A percentile compares a stretch with the other conserved stretches of the same genome.
Evolutionary conservation across 2,888 invertebrate genomes (phyloP).

Genomic region (Piscicola geometra): DNA sequence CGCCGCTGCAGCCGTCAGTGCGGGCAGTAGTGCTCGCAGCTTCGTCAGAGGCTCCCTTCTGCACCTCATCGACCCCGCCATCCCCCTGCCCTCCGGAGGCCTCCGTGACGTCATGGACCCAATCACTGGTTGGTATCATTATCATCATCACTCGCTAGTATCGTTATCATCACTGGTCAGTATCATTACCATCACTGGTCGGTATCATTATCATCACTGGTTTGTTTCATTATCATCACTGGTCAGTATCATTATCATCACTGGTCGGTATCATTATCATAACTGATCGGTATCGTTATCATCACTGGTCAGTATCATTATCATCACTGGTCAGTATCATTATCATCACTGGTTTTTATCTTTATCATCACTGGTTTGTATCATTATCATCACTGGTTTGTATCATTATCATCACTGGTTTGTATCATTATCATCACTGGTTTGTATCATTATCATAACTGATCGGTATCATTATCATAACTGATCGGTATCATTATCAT

Average conservation of each 20-base stretch:
- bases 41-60: conserved; percentile 36
- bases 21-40: conserved; percentile 18
- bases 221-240: no score
- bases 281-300: no score
- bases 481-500: no score
- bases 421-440: no score
- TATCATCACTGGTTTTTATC: background rate
- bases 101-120: conserved; percentile 84
- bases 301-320: no score
- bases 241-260: no score
- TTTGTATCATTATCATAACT: no score
- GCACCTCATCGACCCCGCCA: conserved; percentile 35
- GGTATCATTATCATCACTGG: background rate
- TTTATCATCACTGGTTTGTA: no score
- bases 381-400: no score
- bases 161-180: no score
- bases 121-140: conserved; percentile 63
- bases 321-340: conserved; percentile 72
- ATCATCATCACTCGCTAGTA: background rate
- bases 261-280: conserved; percentile 61
- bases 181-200: conserved; percentile 76
- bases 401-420: no score
- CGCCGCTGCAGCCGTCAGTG: background rate
- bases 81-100: conserved; percentile 66
- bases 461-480: no score